These are phyloP conservation scores for Lucilia cuprina DNA, from an alignment of 1,140 invertebrate genomes.

Conservation along the genomic window DNA sequence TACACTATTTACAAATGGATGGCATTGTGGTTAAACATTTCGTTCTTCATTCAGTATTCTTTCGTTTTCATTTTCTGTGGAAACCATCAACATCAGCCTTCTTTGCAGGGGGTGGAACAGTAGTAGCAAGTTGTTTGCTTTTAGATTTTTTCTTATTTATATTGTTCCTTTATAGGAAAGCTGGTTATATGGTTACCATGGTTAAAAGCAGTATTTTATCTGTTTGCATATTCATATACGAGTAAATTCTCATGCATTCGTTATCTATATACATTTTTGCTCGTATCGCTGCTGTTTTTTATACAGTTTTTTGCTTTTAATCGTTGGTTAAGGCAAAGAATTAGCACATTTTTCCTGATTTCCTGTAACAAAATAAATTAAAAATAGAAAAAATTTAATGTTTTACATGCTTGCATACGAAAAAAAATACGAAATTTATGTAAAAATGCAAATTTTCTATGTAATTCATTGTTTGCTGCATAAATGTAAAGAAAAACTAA, in stretches of 20 bases:
- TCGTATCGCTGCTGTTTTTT: background rate
- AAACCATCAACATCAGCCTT: background rate
- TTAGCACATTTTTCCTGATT: conserved; percentile 30
- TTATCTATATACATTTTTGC: conserved; percentile 14
- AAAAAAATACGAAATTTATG: background rate
- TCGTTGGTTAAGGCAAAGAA: background rate
- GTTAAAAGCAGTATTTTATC: conserved; percentile 9
- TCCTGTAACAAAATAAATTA: background rate
- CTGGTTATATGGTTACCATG: background rate
- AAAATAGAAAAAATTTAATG: background rate
- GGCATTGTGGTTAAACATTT: conserved; percentile 27
- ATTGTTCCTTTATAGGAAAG: too few relatives aligned
- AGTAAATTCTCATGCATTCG: conserved; percentile 17
- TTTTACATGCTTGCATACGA: background rate
- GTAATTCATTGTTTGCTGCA: background rate
- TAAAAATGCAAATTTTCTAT: background rate
- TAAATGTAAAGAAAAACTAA: too few relatives aligned
- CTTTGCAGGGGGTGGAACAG: background rate
- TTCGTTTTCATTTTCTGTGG: background rate
- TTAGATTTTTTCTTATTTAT: too few relatives aligned
- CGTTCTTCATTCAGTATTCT: background rate
- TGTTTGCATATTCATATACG: conserved; percentile 30
- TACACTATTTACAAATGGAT: conserved; percentile 37
- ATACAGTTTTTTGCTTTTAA: background rate
- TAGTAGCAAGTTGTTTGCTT: too few relatives aligned